Evolutionary conservation across 2,113 vertebrate genomes (phyloP), one percentile per base, ranked within the genome.

Genomic region (Chloebia gouldiae): DNA sequence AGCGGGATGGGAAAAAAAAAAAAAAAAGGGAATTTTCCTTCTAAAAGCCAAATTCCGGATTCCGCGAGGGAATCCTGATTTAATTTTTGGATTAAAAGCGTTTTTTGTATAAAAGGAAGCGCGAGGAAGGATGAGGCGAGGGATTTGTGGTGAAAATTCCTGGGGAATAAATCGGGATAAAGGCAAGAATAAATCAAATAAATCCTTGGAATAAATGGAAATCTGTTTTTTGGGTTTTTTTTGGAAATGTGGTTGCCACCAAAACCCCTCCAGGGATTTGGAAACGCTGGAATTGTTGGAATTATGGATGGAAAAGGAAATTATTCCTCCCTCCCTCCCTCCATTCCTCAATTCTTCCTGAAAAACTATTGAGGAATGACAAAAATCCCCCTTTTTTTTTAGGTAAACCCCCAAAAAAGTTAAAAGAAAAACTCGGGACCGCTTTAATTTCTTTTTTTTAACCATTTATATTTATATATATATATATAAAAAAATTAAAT

Each of bases 401-500:
- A 22, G 31, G 15, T 4, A 47, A 47, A 14, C 14, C 33, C 25
- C 10, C 22, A 2, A 24, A 35, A 35, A 24, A 57, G 19, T 42
- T 15, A 24, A 57, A 57, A 57, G 4, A 13, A 50, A 69, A 69
- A 37, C n/a, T 2, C 10, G 2, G 33, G 49, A 24, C 65, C 24
- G 5, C n/a, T 15, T 20, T 2, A 12, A 9, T 25, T 40, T 54
- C 39, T 39, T 39, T 39, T 70, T 71, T 56, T 56, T 96, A 95
- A 97, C 97, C 97, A 97, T 98, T 98, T 97, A 97, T 97, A 97
- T 98, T 97, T 54, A 54, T 97, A 97, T 98, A 97, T 98, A 98
- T 97, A 92, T 98, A 97, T 98, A 98, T 97, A 92, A 97, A 97
- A 98, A 98, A 98, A 98, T 98, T 98, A 98, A 98, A 98, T 98